These are phyloP conservation scores for Bucco capensis DNA, from an alignment of 2,113 vertebrate genomes.

Conservation along the genomic window DNA sequence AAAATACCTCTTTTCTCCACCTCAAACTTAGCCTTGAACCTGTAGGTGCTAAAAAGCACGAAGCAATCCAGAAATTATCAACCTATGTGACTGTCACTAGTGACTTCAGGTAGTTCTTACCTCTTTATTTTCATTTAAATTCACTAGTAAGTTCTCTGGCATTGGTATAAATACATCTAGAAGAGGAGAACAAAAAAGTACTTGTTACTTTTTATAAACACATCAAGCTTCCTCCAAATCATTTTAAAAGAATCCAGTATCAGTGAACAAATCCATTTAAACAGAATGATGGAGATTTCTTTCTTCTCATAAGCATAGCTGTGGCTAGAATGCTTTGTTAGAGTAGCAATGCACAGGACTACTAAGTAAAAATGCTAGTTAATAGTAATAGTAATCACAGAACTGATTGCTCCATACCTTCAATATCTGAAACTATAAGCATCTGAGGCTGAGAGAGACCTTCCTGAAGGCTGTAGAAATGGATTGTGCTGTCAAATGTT, in stretches of 20 bases:
- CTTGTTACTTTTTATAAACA: not conserved
- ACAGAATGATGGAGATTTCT: not conserved
- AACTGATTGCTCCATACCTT: conserved; percentile 78
- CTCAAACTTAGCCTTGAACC: not conserved
- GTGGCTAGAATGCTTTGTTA: not conserved
- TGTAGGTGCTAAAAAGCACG: not conserved
- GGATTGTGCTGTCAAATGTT: conserved; percentile 97
- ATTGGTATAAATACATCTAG: conserved; percentile 97
- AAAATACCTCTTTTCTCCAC: not conserved
- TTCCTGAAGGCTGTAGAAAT: conserved; percentile 98
- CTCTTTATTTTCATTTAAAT: conserved; percentile 97
- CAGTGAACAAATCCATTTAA: not conserved
- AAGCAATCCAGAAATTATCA: not conserved
- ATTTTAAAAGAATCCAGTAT: not conserved
- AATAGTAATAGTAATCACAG: not conserved
- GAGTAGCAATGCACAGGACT: not conserved
- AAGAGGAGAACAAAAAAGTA: conserved; percentile 42
- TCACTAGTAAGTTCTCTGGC: conserved; percentile 95
- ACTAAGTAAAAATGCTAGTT: not conserved
- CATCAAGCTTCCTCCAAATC: not conserved
- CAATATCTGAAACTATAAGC: conserved; percentile 96
- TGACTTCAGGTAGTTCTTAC: conserved; percentile 73
- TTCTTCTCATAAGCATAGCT: not conserved
- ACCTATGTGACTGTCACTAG: not conserved
- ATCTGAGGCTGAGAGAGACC: conserved; percentile 97